phyloP scores from a whole-genome alignment of 1,140 invertebrate genomes.

The Manduca sexta region DNA sequence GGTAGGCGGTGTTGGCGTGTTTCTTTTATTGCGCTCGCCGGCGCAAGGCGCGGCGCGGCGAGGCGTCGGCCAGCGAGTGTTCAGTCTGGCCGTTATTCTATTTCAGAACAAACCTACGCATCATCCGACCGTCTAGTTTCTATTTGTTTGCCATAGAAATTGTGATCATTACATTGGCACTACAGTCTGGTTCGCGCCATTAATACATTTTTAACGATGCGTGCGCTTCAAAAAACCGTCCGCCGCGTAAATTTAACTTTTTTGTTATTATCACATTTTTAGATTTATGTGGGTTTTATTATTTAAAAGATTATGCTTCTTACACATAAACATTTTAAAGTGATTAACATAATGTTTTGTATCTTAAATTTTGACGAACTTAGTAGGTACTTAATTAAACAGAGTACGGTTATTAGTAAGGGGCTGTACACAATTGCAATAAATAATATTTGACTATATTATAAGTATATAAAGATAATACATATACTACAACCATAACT shows the following conservation, averaged over 20 bases:
- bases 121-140: slow-evolving; percentile 29
- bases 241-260: background rate
- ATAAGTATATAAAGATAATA: too few species aligned
- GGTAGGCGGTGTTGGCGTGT: slow-evolving; percentile 5
- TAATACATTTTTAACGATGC: slow-evolving; percentile 18
- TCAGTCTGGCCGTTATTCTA: slow-evolving; percentile 22
- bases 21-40: too few species aligned
- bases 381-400: too few species aligned
- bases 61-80: slow-evolving; percentile 4
- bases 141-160: slow-evolving; percentile 42
- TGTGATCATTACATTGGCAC: slow-evolving; percentile 32
- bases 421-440: too few species aligned
- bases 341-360: background rate
- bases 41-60: background rate
- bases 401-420: too few species aligned
- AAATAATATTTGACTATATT: too few species aligned
- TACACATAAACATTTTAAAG: too few species aligned
- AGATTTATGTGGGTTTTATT: background rate
- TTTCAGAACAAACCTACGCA: slow-evolving; percentile 41
- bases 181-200: slow-evolving; percentile 20
- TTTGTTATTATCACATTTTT: background rate
- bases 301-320: too few species aligned
- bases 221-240: background rate
- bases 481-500: too few species aligned
- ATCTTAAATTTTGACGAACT: too few species aligned